Evolutionary conservation across 2,797 vertebrate species (phyloP).

Genomic region (Pogonophryne albipinna): DNA sequence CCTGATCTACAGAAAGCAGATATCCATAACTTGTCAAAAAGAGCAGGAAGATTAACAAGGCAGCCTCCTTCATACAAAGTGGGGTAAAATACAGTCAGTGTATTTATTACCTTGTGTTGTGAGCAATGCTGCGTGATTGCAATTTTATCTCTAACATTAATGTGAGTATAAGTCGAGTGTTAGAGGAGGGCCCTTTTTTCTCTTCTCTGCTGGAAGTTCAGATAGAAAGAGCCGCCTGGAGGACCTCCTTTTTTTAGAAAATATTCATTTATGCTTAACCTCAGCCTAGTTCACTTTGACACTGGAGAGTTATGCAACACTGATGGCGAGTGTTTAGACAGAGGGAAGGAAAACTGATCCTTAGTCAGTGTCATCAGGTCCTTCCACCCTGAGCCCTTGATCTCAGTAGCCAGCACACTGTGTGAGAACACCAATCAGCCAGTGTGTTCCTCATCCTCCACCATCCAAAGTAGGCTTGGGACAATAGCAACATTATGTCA

Average conservation of each 20-base stretch:
- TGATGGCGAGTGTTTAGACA: slow-evolving; percentile 18
- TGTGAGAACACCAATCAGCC: slow-evolving; percentile 33
- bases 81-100: slow-evolving; percentile 1
- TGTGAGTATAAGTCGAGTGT: not conserved
- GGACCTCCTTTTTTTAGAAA: slow-evolving; percentile 17
- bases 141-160: slow-evolving; percentile 27
- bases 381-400: slow-evolving; percentile 37
- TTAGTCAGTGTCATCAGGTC: slow-evolving; percentile 40
- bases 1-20: not conserved
- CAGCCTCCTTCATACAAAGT: not conserved
- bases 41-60: slow-evolving; percentile 20
- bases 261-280: slow-evolving; percentile 33
- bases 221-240: not conserved
- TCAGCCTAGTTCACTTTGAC: slow-evolving; percentile 17
- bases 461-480: not conserved
- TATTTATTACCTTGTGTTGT: not conserved
- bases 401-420: slow-evolving; percentile 25
- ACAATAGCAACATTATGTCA: no score
- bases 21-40: slow-evolving; percentile 28
- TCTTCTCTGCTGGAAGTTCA: slow-evolving; percentile 26
- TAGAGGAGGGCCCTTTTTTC: slow-evolving; percentile 12
- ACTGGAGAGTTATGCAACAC: slow-evolving; percentile 30
- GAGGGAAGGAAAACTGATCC: slow-evolving; percentile 48
- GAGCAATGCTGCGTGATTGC: slow-evolving; percentile 6
- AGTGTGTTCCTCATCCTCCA: slow-evolving; percentile 13